Percentiles rank a stretch among this genome's conserved stretches.
These are phyloP conservation scores for Entomobrya proxima DNA, from an alignment of 2,888 invertebrate genomes.

Conservation along the genomic window DNA sequence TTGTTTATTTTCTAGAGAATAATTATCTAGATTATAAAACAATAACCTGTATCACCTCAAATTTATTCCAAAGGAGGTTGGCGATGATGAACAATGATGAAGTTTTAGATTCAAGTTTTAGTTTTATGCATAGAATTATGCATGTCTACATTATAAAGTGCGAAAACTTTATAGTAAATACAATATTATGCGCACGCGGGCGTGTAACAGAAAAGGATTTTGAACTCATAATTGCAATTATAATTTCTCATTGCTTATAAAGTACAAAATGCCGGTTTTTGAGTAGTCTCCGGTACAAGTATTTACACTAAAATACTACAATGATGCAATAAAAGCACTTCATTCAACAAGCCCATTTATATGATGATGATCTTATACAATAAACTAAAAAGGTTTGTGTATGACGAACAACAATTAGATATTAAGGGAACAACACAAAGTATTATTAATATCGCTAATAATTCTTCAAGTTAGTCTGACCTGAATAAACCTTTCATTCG, in stretches of 20 bases:
- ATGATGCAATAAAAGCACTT: slow-evolving; percentile 7
- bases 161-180: neutral
- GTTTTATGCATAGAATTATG: no score
- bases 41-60: no score
- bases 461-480: slow-evolving; percentile 17
- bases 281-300: neutral
- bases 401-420: neutral
- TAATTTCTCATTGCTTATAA: slow-evolving; percentile 19
- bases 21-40: no score
- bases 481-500: slow-evolving; percentile 47
- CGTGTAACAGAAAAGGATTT: slow-evolving; percentile 10
- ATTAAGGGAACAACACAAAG: slow-evolving; percentile 11
- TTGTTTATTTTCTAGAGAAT: no score
- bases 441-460: slow-evolving; percentile 16
- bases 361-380: neutral
- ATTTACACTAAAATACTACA: no score
- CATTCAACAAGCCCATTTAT: neutral
- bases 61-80: no score
- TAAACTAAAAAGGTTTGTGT: neutral
- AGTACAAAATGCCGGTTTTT: slow-evolving; percentile 16
- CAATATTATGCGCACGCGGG: neutral
- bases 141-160: no score
- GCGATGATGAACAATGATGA: no score
- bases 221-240: slow-evolving; percentile 31
- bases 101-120: no score